Evolutionary conservation across 2,888 invertebrate genomes (phyloP), one percentile per base, ranked within the genome.

Genomic region (Polydrusus tereticollis): DNA sequence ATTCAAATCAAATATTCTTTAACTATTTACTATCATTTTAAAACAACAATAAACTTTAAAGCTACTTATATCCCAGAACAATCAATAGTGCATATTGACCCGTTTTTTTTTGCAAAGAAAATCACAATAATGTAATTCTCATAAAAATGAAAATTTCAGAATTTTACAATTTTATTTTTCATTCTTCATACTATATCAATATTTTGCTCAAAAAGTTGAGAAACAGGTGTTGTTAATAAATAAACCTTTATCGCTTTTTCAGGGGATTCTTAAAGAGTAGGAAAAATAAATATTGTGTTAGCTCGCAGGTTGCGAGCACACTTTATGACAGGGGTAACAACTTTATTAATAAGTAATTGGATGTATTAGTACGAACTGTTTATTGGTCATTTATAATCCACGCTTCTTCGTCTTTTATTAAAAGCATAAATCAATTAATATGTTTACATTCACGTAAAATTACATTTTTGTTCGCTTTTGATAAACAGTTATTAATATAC

Each of bases 271-370:
- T 29, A 14, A 29, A 29, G 14, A 12, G n/a, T 23, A 52, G 52
- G 52, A 29, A 29, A 55, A 52, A 33, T 18, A 55, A 55, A 55
- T 29, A 55, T 29, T 29, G 14, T 10, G 7, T 29, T 29, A 16
- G 52, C 52, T 16, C 8, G 16, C 16, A 21, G 43, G 20, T 21
- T 8, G 20, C 12, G 20, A 47, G 20, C 45, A 55, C 52, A 55
- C 7, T 33, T 55, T 55, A 55, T 55, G 52, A 55, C 52, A 29
- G 29, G 29, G 52, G 29, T 29, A 55, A 55, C 52, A 55, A 55
- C 18, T 55, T 18, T 33, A 55, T 29, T 52, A 52, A 52, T 26
- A 52, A 29, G 23, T 52, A 29, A 52, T 52, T 52, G 26, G 26
- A 29, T 16, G 16, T 52, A 52, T 29, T 52, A 52, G 16, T 47